Base-by-base conservation (phyloP, 2,113 vertebrate genomes). In the Oryzias javanicus region DNA sequence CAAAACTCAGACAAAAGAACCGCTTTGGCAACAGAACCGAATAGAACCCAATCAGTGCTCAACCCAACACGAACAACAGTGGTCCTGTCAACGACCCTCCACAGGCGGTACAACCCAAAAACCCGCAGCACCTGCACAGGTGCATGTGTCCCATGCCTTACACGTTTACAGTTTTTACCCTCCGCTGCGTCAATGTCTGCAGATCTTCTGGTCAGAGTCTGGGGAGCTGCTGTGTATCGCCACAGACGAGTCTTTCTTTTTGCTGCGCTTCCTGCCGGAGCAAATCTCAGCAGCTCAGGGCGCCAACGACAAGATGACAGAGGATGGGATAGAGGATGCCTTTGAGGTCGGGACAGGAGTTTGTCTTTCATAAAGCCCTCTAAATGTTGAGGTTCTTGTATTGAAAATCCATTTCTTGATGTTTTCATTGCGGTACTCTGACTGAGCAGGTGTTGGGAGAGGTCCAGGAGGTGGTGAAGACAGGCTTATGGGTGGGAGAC, bases 151-250 rank as follows among this genome's bases (percentile, higher is more conserved):
- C 8, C 0, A 35, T 7, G 29, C 29, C 7, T 35, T 35, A 10
- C 8, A 35, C 12, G 29, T 35, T 35, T 35, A 4, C 25, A 35
- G 29, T 35, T 10, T 35, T 35, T 35, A 35, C 10, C 29, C 12
- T 35, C 29, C 29, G 12, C 29, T 54, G 46, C n/a, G 18, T 47
- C 18, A 47, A 46, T 18, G 51, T 42, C 83, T 16, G 2, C 82
- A 99, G 97, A 98, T 99, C 84, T 99, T 99, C 90, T 99, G 97
- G 97, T 98, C 97, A 29, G 97, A 99, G 81, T 99, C 97, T 14
- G 97, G 97, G 60, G 97, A 99, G 79, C 90, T 99, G n/a, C 96
- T 98, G 60, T 98, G 97, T 82, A 98, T 99, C 44, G 97, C 97
- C 53, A 99, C 97, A 0, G 97, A 99, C 55, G 97, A 99, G 74